These are phyloP conservation scores for Galaxias olidus DNA, from an alignment of 2,797 vertebrate species.

Conservation along the genomic window DNA sequence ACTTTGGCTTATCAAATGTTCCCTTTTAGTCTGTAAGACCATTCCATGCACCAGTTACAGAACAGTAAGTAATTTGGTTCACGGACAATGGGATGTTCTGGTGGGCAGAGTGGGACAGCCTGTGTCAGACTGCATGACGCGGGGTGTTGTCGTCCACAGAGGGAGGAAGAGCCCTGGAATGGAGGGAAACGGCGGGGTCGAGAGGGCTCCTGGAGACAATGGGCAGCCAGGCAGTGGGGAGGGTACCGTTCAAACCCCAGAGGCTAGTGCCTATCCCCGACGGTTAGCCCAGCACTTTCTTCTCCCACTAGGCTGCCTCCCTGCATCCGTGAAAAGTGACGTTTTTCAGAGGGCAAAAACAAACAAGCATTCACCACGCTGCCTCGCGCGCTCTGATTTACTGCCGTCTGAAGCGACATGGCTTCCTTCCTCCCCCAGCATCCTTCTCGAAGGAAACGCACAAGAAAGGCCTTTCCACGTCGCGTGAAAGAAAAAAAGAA, in stretches of 20 bases:
- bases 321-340: constrained; percentile 38
- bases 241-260: constrained; percentile 52
- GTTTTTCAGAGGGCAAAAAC: constrained; percentile 10
- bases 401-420: constrained; percentile 28
- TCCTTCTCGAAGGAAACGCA: constrained; percentile 48
- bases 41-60: too few relatives aligned
- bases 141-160: constrained; percentile 70
- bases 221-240: constrained; percentile 47
- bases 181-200: constrained; percentile 70
- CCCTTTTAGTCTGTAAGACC: too few relatives aligned
- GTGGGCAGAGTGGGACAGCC: too few relatives aligned
- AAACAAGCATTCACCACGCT: not conserved
- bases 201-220: constrained; percentile 70
- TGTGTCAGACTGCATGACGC: constrained; percentile 70
- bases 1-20: too few relatives aligned
- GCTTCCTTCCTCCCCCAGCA: constrained; percentile 48
- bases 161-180: constrained; percentile 76
- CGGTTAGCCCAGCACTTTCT: constrained; percentile 47
- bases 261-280: constrained; percentile 52
- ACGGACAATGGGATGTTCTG: constrained; percentile 40
- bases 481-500: not conserved
- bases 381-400: constrained; percentile 40
- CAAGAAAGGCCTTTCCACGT: constrained; percentile 60
- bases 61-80: too few relatives aligned
- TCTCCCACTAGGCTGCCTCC: constrained; percentile 25